Evolutionary conservation across 2,797 vertebrate species (phyloP).

Genomic region (Florisuga fusca): DNA sequence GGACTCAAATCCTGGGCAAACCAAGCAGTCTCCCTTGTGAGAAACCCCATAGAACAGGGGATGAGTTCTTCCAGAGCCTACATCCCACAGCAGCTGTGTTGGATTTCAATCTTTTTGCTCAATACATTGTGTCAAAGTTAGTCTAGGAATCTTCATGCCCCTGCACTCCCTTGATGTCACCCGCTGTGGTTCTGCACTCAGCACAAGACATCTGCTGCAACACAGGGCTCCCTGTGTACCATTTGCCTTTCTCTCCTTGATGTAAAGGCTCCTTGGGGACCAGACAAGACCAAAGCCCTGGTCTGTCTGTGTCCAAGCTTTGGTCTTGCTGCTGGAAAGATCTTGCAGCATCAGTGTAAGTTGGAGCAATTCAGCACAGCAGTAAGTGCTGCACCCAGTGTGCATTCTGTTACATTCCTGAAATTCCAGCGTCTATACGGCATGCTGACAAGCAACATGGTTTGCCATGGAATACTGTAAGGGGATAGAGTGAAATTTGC

Average conservation of each 20-base stretch:
- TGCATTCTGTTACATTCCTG: not conserved
- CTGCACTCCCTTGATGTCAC: not conserved
- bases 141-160: not conserved
- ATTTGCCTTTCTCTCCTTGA: not conserved
- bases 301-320: not conserved
- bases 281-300: not conserved
- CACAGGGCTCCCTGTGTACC: not conserved
- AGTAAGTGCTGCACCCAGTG: accelerated
- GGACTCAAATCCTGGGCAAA: not conserved
- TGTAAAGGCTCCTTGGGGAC: not conserved
- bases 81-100: not conserved
- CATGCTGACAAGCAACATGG: not conserved
- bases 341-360: not conserved
- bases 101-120: not conserved
- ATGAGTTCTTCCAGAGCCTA: not conserved
- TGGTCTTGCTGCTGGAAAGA: not conserved
- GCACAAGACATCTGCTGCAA: not conserved
- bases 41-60: not conserved
- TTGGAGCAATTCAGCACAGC: not conserved
- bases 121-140: not conserved
- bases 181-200: not conserved
- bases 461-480: accelerated
- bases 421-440: not conserved
- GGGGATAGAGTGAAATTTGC: not conserved
- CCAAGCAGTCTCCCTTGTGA: not conserved